Percentiles rank a stretch among this genome's conserved stretches.
These are phyloP conservation scores for Lithosia quadra DNA, from an alignment of 2,888 invertebrate genomes.

Conservation along the genomic window DNA sequence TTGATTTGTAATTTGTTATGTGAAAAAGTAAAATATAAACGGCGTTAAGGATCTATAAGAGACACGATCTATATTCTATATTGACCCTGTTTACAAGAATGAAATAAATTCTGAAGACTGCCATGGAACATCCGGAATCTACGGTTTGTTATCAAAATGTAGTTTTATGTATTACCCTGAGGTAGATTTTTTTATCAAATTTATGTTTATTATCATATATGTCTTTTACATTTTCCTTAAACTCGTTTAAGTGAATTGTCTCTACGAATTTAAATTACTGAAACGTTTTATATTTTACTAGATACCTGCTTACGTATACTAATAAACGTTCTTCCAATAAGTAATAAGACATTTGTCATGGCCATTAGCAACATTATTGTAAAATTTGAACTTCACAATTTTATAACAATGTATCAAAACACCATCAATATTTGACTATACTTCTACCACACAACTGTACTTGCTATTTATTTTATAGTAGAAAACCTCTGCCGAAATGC, in stretches of 20 bases:
- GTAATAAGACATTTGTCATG: constrained; percentile 1
- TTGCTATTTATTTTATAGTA: no score
- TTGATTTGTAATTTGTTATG: background rate
- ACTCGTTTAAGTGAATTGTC: background rate
- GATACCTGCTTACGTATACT: constrained; percentile 9
- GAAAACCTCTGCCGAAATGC: background rate
- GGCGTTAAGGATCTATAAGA: background rate
- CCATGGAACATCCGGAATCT: constrained; percentile 49
- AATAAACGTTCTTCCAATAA: background rate
- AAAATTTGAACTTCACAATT: no score
- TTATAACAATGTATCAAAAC: no score
- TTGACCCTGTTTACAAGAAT: constrained; percentile 24
- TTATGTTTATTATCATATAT: background rate
- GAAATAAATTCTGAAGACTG: constrained; percentile 27
- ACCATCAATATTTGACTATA: no score
- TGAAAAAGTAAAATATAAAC: background rate
- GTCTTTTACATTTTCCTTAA: background rate
- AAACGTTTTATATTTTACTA: background rate
- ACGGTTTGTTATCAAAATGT: constrained; percentile 44
- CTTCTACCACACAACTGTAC: no score
- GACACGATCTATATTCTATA: background rate
- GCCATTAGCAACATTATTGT: background rate
- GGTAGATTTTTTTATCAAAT: background rate
- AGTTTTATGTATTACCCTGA: background rate
- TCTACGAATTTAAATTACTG: background rate